Evolutionary conservation across 2,113 vertebrate genomes (phyloP), one percentile per base, ranked within the genome.

Genomic region (Isichthys henryi): DNA sequence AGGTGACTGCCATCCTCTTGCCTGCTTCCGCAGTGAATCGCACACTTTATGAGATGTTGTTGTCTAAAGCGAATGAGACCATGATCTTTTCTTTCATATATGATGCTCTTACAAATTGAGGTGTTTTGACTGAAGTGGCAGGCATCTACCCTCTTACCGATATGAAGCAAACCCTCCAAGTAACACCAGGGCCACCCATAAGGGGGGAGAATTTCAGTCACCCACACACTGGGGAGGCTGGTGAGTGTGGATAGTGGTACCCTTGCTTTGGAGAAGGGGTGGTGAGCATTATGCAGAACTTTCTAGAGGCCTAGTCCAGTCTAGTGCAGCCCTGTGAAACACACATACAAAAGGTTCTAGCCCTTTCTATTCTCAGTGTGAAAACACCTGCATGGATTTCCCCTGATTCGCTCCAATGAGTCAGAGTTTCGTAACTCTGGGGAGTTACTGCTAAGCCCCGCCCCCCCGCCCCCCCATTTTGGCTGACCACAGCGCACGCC

Each of bases 401-500:
- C 62, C 62, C 62, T 2, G 10, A 66, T n/a, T 27, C 3, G n/a
- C 62, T 70, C 62, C 62, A 31, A 31, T 31, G 62, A 70, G 3
- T 88, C 43, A 62, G 27, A 70, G 19, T 39, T 66, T 39, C 3
- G 2, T 5, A 62, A 27, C 6, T 88, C 39, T 58, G 27, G 46
- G 77, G 49, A 83, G 49, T 43, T 10, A 19, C 7, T 9, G 50
- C 87, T 62, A 46, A 82, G 50, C 88, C 80, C 62, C 62, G 27
- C 74, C 87, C 90, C 85, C 85, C 88, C 56, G 43, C 6, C 45
- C 84, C 62, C 53, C 74, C 50, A 27, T 15, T 10, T 23, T 21
- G 52, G 31, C n/a, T 52, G 46, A 74, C 89, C 95, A 94, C 94
- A 92, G 92, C 92, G 93, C 92, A 95, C 93, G 95, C 95, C 95